Evolutionary conservation across 92 coral and sea anemone genomes (phyloP).

Genomic region (Palythoa grandis): DNA sequence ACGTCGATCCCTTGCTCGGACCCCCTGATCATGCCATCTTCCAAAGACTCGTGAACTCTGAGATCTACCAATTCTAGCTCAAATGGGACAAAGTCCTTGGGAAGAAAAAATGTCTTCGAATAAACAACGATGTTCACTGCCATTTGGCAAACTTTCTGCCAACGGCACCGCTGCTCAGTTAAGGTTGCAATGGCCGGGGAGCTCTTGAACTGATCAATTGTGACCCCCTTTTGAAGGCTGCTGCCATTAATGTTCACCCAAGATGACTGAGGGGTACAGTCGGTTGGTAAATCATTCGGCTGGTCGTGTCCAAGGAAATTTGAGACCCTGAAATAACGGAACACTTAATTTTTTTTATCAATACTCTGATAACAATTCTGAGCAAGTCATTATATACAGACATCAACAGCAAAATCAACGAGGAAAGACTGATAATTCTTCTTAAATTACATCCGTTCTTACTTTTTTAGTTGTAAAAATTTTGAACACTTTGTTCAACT

Average conservation of each 20-base stretch:
- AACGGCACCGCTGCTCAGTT: constrained; percentile 83
- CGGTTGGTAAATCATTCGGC: constrained; percentile 47
- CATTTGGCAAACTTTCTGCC: constrained; percentile 77
- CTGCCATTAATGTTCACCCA: constrained; percentile 83
- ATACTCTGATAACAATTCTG: no score
- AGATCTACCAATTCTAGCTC: constrained; percentile 63
- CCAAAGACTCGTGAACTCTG: constrained; percentile 70
- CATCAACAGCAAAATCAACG: no score
- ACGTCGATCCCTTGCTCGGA: constrained; percentile 65
- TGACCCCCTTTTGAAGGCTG: constrained; percentile 66
- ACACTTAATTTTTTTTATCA: not conserved
- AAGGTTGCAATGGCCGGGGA: constrained; percentile 90
- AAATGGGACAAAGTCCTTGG: constrained; percentile 62
- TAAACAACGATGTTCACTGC: constrained; percentile 82
- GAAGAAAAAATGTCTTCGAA: constrained; percentile 77
- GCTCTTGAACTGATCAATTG: constrained; percentile 69
- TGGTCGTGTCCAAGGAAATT: constrained; percentile 66
- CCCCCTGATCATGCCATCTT: constrained; percentile 70
- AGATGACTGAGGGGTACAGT: constrained; percentile 77
- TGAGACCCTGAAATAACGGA: constrained; percentile 44
- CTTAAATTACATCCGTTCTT: no score
- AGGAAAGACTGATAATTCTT: no score
- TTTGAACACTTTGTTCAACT: no score
- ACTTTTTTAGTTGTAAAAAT: no score
- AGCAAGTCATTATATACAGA: no score